These are phyloP conservation scores for Distichodus sexfasciatus DNA, from an alignment of 2,797 vertebrate species.

Conservation along the genomic window DNA sequence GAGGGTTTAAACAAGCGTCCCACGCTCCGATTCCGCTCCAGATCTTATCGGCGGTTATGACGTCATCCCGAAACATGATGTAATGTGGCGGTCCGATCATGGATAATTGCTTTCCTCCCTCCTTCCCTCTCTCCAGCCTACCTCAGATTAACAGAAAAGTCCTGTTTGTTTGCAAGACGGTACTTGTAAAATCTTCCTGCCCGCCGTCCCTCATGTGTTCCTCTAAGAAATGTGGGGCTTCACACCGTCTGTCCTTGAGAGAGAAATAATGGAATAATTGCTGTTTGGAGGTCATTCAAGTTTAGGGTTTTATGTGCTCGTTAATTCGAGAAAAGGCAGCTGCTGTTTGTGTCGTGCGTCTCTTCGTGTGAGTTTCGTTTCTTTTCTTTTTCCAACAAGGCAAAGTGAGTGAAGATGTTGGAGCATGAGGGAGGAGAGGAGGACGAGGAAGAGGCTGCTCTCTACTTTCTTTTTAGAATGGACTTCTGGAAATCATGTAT, in stretches of 20 bases:
- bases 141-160: constrained; percentile 75
- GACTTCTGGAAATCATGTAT: not conserved
- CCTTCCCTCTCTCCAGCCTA: constrained; percentile 69
- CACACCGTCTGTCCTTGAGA: constrained; percentile 25
- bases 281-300: constrained; percentile 58
- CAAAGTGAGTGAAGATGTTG: constrained; percentile 72
- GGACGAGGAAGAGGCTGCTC: constrained; percentile 30
- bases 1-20: not conserved
- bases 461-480: not conserved
- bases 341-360: constrained; percentile 60
- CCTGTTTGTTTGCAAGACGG: constrained; percentile 55
- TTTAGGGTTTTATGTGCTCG: constrained; percentile 68
- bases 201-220: constrained; percentile 51
- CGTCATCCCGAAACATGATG: constrained; percentile 11
- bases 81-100: not conserved
- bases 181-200: constrained; percentile 70
- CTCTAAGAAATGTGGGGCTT: constrained; percentile 35
- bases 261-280: constrained; percentile 13
- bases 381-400: constrained; percentile 51
- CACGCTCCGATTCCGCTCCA: not conserved
- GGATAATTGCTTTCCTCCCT: not conserved
- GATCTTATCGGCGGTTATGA: constrained; percentile 4
- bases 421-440: not conserved
- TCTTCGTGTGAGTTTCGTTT: constrained; percentile 54
- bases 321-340: constrained; percentile 80